Evolutionary conservation across 2,888 invertebrate genomes (phyloP).

Genomic region (Tineola bisselliella): DNA sequence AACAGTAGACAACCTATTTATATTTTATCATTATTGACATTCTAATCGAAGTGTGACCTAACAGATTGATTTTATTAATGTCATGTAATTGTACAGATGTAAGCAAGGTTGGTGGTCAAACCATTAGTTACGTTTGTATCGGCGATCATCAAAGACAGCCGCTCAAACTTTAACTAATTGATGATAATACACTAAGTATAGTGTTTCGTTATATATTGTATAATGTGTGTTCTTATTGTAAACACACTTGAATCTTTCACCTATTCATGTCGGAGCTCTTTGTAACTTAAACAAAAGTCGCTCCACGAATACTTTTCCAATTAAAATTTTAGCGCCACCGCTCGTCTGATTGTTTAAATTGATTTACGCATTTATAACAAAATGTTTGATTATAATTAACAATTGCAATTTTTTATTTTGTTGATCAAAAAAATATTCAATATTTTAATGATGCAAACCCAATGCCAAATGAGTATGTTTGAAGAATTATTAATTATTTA

Average conservation of each 20-base stretch:
- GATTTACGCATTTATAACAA: neutral
- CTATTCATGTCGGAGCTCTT: neutral
- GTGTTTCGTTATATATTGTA: neutral
- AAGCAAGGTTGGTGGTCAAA: conserved; percentile 3
- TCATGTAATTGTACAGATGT: conserved; percentile 1
- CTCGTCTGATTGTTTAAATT: no score
- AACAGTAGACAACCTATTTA: neutral
- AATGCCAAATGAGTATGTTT: neutral
- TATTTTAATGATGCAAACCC: neutral
- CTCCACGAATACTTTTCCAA: conserved; percentile 28
- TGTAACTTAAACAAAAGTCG: no score
- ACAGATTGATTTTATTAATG: conserved; percentile 19
- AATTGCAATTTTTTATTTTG: neutral
- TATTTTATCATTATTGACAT: conserved; percentile 18
- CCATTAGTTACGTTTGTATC: conserved; percentile 44
- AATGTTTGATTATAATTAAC: no score
- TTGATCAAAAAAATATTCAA: neutral
- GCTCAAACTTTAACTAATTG: conserved; percentile 48
- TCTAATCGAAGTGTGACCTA: conserved; percentile 23
- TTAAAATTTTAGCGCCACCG: conserved; percentile 27
- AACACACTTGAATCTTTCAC: conserved; percentile 4
- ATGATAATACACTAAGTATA: conserved; percentile 39
- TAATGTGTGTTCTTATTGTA: neutral
- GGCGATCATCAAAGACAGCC: conserved; percentile 50
- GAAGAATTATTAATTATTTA: neutral